These are phyloP conservation scores for Distichodus sexfasciatus DNA, from an alignment of 2,797 vertebrate genomes.

Conservation along the genomic window DNA sequence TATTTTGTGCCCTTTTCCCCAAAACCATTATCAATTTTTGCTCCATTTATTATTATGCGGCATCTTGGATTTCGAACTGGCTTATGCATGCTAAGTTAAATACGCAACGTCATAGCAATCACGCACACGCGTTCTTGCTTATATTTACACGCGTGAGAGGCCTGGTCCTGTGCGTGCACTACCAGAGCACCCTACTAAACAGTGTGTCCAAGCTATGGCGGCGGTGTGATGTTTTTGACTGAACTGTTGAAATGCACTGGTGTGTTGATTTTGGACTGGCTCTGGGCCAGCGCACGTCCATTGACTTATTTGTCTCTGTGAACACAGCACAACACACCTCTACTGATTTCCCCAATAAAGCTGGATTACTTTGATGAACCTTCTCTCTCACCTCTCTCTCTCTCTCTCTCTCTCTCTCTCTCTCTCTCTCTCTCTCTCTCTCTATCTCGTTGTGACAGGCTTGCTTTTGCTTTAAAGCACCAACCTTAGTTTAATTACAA, in stretches of 20 bases:
- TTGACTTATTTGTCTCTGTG: too few relatives aligned
- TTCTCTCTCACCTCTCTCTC: constrained; percentile 61
- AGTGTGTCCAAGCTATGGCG: too few relatives aligned
- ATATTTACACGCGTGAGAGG: too few relatives aligned
- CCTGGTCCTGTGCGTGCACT: too few relatives aligned
- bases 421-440: not conserved
- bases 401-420: constrained; percentile 64
- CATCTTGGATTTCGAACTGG: constrained; percentile 61
- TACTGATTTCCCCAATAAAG: too few relatives aligned
- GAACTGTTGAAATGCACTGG: too few relatives aligned
- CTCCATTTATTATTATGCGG: constrained; percentile 37
- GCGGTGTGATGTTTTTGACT: too few relatives aligned
- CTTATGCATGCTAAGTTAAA: constrained; percentile 58
- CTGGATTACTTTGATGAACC: too few relatives aligned
- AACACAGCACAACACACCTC: constrained; percentile 38
- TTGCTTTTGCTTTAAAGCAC: constrained; percentile 17
- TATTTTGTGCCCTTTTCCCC: constrained; percentile 46
- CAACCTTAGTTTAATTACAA: constrained; percentile 33
- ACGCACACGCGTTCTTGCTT: too few relatives aligned
- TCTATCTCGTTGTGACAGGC: constrained; percentile 4
- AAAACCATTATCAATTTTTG: constrained; percentile 34
- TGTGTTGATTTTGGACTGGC: too few relatives aligned
- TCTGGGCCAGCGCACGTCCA: too few relatives aligned
- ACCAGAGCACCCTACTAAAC: too few relatives aligned
- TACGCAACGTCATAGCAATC: not conserved